These are phyloP conservation scores for Syritta pipiens DNA, from an alignment of 2,888 invertebrate species.

Conservation along the genomic window DNA sequence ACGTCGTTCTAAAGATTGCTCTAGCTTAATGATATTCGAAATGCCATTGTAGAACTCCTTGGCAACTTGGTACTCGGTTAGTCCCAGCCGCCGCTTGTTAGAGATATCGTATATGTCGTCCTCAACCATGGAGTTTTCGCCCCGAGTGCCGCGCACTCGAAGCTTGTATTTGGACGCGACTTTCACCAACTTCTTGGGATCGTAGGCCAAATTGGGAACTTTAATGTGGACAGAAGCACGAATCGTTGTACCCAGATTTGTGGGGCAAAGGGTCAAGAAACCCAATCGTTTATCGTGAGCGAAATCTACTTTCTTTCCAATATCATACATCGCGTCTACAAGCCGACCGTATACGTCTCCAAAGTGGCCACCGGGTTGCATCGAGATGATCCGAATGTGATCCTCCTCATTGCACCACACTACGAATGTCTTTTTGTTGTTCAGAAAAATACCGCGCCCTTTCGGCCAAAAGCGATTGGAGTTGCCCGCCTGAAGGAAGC, in stretches of 20 bases:
- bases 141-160: conserved; percentile 94
- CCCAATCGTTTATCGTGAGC: conserved; percentile 97
- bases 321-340: conserved; percentile 93
- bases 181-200: conserved; percentile 93
- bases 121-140: conserved; percentile 97
- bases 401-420: conserved; percentile 99
- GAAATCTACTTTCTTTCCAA: conserved; percentile 96
- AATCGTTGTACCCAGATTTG: conserved; percentile 98
- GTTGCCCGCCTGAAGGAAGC: conserved; percentile 90
- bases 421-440: conserved; percentile 97
- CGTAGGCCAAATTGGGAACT: conserved; percentile 95
- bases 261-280: conserved; percentile 99
- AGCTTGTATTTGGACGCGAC: conserved; percentile 94
- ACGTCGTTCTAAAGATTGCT: no score
- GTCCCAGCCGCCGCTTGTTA: conserved; percentile 98
- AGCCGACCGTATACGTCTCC: conserved; percentile 94
- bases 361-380: conserved; percentile 98
- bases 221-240: conserved; percentile 99
- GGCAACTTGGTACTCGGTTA: conserved; percentile 97
- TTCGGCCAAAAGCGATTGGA: conserved; percentile 98
- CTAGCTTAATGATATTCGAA: conserved; percentile 96
- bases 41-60: conserved; percentile 96
- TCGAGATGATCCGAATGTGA: conserved; percentile 98
- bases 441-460: conserved; percentile 98
- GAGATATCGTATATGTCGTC: conserved; percentile 98